phyloP scores from a whole-genome alignment of 1,140 invertebrate species.

The Proctacanthus coquilletti region DNA sequence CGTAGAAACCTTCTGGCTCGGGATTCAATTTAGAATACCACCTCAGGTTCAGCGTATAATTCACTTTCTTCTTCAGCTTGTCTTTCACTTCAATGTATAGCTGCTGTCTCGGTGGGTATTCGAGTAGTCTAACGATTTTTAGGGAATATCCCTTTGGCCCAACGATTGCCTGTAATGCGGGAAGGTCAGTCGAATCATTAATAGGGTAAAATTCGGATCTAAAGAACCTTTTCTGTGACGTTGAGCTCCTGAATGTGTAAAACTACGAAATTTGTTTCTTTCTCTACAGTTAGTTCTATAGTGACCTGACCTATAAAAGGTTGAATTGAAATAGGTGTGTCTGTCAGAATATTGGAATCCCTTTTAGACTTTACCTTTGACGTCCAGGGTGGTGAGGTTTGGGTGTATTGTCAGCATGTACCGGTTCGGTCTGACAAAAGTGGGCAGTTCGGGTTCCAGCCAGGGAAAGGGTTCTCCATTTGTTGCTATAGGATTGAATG shows the following conservation, averaged over 20 bases:
- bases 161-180: conserved; percentile 40
- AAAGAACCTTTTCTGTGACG: conserved; percentile 57
- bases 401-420: conserved; percentile 88
- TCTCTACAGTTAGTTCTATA: conserved; percentile 67
- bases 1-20: conserved; percentile 81
- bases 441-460: conserved; percentile 72
- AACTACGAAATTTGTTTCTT: conserved; percentile 77
- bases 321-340: conserved; percentile 8
- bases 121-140: conserved; percentile 55
- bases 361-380: conserved; percentile 51
- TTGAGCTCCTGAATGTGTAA: conserved; percentile 82
- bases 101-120: conserved; percentile 70
- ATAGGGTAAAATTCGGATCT: conserved; percentile 1
- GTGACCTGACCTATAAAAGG: conserved; percentile 55
- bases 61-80: conserved; percentile 56
- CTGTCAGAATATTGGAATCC: conserved; percentile 2
- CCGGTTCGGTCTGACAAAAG: conserved; percentile 58
- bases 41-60: conserved; percentile 70
- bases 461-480: conserved; percentile 76
- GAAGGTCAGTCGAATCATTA: background rate
- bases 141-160: conserved; percentile 53
- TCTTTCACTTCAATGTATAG: conserved; percentile 72
- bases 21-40: conserved; percentile 66
- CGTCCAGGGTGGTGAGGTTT: conserved; percentile 76
- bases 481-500: conserved; percentile 51